A percentile compares a stretch with the other conserved stretches of the same genome.
Conservation (phyloP, 2,113 vertebrate species). For the Phalacrocorax aristotelis region DNA sequence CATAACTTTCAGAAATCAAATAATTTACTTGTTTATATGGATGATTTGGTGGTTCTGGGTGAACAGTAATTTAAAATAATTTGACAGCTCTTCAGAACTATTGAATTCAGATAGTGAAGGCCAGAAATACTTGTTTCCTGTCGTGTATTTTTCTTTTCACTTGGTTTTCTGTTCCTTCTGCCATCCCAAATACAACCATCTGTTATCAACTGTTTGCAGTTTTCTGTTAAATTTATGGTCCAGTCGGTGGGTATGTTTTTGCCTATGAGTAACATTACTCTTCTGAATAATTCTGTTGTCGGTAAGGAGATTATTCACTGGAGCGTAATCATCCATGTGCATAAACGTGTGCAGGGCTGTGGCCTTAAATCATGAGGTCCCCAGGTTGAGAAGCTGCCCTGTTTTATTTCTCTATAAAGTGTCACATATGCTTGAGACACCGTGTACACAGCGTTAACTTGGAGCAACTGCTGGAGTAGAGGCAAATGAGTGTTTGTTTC, state of each 20-base stretch:
- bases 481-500: not conserved
- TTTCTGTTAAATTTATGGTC: not conserved
- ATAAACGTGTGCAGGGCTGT: not conserved
- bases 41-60: not conserved
- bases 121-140: not conserved
- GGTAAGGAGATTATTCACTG: not conserved
- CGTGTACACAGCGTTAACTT: not conserved
- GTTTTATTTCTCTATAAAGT: not conserved
- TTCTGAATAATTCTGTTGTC: not conserved
- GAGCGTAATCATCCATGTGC: not conserved
- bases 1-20: not conserved
- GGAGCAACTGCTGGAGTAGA: not conserved
- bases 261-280: not conserved
- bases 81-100: not conserved
- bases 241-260: not conserved
- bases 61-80: not conserved
- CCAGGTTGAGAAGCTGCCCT: not conserved
- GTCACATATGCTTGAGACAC: not conserved
- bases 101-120: not conserved
- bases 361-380: not conserved
- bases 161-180: not conserved
- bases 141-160: not conserved
- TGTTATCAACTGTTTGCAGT: not conserved
- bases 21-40: not conserved
- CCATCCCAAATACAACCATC: not conserved